Percentiles rank a stretch among this genome's conserved stretches.
These are phyloP conservation scores for Aphelinus atriplicis DNA, from an alignment of 1,140 invertebrate species.

Conservation along the genomic window DNA sequence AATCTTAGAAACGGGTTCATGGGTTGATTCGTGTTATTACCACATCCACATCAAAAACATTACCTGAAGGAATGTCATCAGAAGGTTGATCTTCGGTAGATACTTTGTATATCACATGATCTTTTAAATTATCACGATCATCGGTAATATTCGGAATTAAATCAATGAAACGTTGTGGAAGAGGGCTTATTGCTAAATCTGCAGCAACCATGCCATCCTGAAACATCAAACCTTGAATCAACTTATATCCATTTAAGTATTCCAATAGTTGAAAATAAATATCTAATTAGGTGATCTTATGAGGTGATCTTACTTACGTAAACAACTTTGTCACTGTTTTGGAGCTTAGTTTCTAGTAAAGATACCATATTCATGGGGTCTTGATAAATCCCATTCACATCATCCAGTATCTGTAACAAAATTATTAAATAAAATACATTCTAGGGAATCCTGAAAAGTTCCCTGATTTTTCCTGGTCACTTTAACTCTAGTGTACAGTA, in stretches of 20 bases:
- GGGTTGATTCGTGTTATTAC: no score
- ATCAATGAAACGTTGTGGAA: constrained; percentile 23
- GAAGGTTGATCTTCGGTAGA: not conserved
- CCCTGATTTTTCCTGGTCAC: no score
- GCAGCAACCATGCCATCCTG: constrained; percentile 28
- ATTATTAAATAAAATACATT: not conserved
- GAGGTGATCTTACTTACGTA: constrained; percentile 10
- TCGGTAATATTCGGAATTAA: constrained; percentile 9
- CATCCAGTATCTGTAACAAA: constrained; percentile 20
- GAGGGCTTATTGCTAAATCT: constrained; percentile 33
- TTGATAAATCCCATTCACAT: constrained; percentile 33
- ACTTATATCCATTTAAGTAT: not conserved
- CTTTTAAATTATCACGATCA: not conserved
- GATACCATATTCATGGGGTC: constrained; percentile 30
- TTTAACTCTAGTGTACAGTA: no score
- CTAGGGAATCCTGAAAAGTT: no score
- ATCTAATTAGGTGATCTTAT: no score
- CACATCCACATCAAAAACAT: not conserved
- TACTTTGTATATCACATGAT: constrained; percentile 36
- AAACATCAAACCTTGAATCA: not conserved
- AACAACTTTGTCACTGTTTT: constrained; percentile 2
- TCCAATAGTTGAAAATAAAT: not conserved
- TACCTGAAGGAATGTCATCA: not conserved
- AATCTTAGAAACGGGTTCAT: no score
- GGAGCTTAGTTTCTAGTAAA: constrained; percentile 18